phyloP scores from a whole-genome alignment of 1,140 invertebrate species.

The Cheumatopsyche charites region DNA sequence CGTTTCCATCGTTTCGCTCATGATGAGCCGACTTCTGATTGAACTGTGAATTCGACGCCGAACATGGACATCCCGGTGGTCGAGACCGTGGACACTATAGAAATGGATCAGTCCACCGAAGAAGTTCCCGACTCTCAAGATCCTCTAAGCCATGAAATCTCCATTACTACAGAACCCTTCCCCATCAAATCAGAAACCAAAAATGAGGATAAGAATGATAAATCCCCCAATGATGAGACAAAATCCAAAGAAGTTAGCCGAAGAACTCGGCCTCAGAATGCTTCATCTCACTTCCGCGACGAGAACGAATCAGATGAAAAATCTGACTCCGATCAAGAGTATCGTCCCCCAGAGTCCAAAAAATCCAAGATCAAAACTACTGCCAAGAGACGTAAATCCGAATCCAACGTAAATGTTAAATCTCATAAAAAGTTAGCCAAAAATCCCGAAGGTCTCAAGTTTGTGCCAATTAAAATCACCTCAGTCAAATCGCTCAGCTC shows the following conservation, averaged over 20 bases:
- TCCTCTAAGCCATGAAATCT: too few relatives aligned
- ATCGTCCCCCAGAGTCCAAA: background rate
- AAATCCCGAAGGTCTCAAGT: background rate
- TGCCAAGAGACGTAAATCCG: background rate
- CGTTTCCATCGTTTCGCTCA: too few relatives aligned
- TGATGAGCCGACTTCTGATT: too few relatives aligned
- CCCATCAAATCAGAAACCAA: too few relatives aligned
- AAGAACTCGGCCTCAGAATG: too few relatives aligned
- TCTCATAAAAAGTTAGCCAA: background rate
- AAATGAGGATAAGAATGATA: too few relatives aligned
- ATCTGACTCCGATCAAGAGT: slow-evolving; percentile 13
- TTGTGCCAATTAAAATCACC: background rate
- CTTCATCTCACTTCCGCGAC: background rate
- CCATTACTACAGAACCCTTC: too few relatives aligned
- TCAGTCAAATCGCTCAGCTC: background rate
- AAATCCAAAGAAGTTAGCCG: too few relatives aligned
- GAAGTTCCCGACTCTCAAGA: background rate
- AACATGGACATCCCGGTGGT: background rate
- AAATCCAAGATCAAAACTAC: background rate
- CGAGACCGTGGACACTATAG: background rate
- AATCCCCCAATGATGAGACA: too few relatives aligned
- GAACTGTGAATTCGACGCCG: background rate
- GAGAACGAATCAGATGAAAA: background rate
- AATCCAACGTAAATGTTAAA: background rate
- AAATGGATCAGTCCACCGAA: background rate